Evolutionary conservation across 2,888 invertebrate species (phyloP), one percentile per base, ranked within the genome.

Genomic region (Urechis unicinctus): DNA sequence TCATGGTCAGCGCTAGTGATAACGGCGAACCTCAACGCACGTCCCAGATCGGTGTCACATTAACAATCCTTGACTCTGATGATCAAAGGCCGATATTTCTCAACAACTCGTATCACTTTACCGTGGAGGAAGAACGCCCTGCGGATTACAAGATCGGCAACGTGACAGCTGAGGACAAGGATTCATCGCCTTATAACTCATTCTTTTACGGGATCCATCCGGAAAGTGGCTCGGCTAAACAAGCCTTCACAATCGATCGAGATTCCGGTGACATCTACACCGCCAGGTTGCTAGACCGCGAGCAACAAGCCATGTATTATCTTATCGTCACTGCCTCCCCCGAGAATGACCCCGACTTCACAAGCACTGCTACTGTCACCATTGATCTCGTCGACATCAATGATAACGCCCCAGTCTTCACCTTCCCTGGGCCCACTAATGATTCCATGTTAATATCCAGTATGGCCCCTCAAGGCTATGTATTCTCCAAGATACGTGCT

Each of bases 401-500:
- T 42, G 63, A 63, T 50, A 61, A 63, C 46, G 43, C 56, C 6
- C 63, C 63, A 4, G 21, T 52, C 6, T 62, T 63, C 42, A 41
- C 44, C 22, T 62, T 54, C 50, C 61, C 63, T 1, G 52, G 52
- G 28, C 36, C 36, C 17, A 49, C 47, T 6, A 62, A 62, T 36
- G 51, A 58, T 42, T 53, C 56, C 1, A 28, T 56, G 4, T n/a
- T 46, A 22, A 30, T 59, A 2, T 53, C 59, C 22, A 46, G 50
- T 26, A 24, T 42, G 17, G 49, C 56, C 9, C 50, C 56, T 4
- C 22, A 28, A 21, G 59, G 59, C n/a, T 49, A 56, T 29, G 43
- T 52, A 22, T 30, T 59, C 2, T 44, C 42, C 2, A 30, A 26
- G 1, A 9, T 95, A 1, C 85, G 85, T 68, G 95, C 95, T 6